A percentile compares a stretch with the other conserved stretches of the same genome.
Evolutionary conservation across 92 coral and sea anemone genomes (phyloP).

Genomic region (Actinostola sp.): DNA sequence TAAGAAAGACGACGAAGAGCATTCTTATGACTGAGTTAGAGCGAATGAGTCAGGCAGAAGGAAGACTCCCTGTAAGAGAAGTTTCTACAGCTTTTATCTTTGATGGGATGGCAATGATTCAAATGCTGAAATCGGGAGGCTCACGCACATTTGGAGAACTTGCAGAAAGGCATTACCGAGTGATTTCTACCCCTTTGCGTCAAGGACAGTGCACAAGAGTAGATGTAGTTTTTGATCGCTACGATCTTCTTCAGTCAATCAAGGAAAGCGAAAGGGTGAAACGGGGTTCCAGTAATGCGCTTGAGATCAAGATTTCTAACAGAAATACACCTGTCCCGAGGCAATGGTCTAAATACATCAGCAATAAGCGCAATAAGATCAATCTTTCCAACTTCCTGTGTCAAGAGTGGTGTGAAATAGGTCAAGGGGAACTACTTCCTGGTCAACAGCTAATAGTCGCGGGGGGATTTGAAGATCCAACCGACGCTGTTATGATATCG

Average conservation of each 20-base stretch:
- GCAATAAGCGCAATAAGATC: slow-evolving; percentile 44
- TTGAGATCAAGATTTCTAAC: slow-evolving; percentile 51
- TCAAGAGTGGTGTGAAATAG: slow-evolving; percentile 40
- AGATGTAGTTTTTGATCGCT: slow-evolving; percentile 45
- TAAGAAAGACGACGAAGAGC: slow-evolving; percentile 51
- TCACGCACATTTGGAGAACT: slow-evolving; percentile 53
- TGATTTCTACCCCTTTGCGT: slow-evolving; percentile 9
- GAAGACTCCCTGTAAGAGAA: slow-evolving; percentile 31
- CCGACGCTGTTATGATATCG: slow-evolving; percentile 46
- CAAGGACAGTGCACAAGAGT: slow-evolving; percentile 30
- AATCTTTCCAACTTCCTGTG: slow-evolving; percentile 50
- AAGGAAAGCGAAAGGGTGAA: slow-evolving; percentile 51
- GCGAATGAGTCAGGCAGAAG: slow-evolving; percentile 3
- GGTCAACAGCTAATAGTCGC: slow-evolving; percentile 60
- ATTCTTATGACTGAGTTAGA: slow-evolving; percentile 44
- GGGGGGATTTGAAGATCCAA: slow-evolving; percentile 67
- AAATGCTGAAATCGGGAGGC: slow-evolving; percentile 36
- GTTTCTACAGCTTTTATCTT: slow-evolving; percentile 27
- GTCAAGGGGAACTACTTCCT: slow-evolving; percentile 37
- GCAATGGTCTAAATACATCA: slow-evolving; percentile 56
- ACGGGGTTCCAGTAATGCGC: slow-evolving; percentile 48
- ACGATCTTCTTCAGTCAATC: slow-evolving; percentile 29
- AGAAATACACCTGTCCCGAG: slow-evolving; percentile 60
- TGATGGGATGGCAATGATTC: slow-evolving; percentile 60
- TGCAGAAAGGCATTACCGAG: slow-evolving; percentile 23